Percentiles rank a stretch among this genome's conserved stretches.
These are phyloP conservation scores for Coregonus clupeaformis DNA, from an alignment of 2,113 vertebrate species.

Conservation along the genomic window DNA sequence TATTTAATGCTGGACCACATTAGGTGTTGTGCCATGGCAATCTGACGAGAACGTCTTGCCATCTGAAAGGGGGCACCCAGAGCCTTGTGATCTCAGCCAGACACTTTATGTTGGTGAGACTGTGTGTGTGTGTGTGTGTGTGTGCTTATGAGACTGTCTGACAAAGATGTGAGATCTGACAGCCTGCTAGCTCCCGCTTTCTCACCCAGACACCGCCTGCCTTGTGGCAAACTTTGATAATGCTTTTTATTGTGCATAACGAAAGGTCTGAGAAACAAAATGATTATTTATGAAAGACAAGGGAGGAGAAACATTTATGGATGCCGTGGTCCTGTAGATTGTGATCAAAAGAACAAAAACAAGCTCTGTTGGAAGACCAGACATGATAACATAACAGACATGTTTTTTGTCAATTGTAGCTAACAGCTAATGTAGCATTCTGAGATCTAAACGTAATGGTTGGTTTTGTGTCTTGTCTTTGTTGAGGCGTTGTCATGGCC, in stretches of 20 bases:
- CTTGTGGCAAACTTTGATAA: slow-evolving; percentile 7
- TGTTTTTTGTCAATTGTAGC: neutral
- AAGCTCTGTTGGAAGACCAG: neutral
- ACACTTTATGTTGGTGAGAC: neutral
- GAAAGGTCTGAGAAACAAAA: slow-evolving; percentile 3
- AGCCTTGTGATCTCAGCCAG: no score
- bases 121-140: neutral
- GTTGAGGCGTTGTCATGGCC: no score
- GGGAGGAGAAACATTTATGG: neutral
- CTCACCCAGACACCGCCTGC: no score
- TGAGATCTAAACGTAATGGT: neutral
- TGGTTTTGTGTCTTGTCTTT: neutral
- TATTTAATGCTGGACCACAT: no score
- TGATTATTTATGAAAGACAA: neutral
- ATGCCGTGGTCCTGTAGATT: neutral
- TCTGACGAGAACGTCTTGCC: no score
- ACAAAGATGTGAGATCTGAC: neutral
- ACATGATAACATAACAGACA: neutral
- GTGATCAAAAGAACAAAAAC: neutral
- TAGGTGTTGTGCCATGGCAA: no score
- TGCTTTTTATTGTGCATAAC: neutral
- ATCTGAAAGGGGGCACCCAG: no score
- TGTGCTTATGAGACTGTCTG: neutral
- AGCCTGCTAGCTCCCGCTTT: no score
- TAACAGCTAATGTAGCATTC: no score